Evolutionary conservation across 2,113 vertebrate genomes (phyloP), one percentile per base, ranked within the genome.

Genomic region (Genyomyrus donnyi): DNA sequence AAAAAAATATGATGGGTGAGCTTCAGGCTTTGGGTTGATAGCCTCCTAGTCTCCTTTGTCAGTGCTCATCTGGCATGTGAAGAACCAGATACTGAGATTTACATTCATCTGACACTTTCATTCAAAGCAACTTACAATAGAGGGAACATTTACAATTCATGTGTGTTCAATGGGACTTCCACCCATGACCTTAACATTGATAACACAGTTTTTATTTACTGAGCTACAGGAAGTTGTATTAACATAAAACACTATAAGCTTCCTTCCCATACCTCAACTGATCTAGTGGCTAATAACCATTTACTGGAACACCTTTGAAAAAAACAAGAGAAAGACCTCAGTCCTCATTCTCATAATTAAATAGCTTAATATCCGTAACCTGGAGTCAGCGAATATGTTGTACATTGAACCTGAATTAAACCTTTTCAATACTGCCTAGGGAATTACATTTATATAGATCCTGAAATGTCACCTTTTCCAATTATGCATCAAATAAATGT

Each of bases 1-100:
- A 90, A 53, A 89, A 90, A 88, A 91, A 90, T 90, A 88, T 77
- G 85, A 88, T 74, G 77, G 13, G 13, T 50, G 35, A 52, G 45
- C 50, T 50, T 17, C 24, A 39, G 13, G 45, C 70, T 58, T 83
- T 84, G 49, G 27, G 74, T 84, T 0, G 1, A 11, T 83, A 50
- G 10, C 35, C 77, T 39, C 35, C 17, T 56, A 83, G 49, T 45
- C 46, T 84, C 62, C 45, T 21, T 5, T 62, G 56, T n/a, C 56
- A n/a, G 24, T 3, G 56, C 56, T 62, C 24, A 2, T 53, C 48
- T 35, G 31, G 1, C n/a, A 31, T 8, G 31, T 9, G 39, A 45
- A 11, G 35, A 84, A 52, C 27, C 35, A 45, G 4, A 21, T 27
- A 42, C n/a, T 42, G 6, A 50, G 21, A 66, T 66, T 66, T 66